Percentiles rank a stretch among this genome's conserved stretches.
Evolutionary conservation across 53 echinoderm and acorn worm species (phyloP).

Genomic region (Astropecten irregularis): DNA sequence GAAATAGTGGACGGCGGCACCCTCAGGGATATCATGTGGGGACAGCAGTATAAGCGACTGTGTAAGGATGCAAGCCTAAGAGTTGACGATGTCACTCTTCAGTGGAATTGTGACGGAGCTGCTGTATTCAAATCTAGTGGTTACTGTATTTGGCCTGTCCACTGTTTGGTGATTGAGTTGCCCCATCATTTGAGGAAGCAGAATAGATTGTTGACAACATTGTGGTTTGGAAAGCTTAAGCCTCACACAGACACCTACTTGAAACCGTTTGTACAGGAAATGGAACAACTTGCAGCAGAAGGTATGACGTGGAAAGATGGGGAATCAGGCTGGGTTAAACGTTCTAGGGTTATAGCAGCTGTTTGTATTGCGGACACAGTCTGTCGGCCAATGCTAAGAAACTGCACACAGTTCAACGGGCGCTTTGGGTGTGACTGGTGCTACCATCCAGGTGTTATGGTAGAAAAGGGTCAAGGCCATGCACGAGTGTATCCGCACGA

Average conservation of each 20-base stretch:
- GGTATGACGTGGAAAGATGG: not conserved
- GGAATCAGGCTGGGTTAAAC: not conserved
- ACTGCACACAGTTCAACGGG: slow-evolving; percentile 19
- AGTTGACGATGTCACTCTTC: not conserved
- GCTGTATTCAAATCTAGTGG: slow-evolving; percentile 22
- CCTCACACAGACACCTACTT: slow-evolving; percentile 3
- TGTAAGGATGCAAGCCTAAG: not conserved
- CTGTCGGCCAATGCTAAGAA: not conserved
- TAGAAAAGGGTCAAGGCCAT: not conserved
- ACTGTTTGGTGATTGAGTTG: slow-evolving; percentile 3
- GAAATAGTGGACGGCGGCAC: not conserved
- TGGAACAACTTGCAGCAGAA: not conserved
- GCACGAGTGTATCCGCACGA: slow-evolving; percentile 4
- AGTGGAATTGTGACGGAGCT: slow-evolving; percentile 21
- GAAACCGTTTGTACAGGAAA: slow-evolving; percentile 9
- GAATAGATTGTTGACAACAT: slow-evolving; percentile 11
- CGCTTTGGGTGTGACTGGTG: slow-evolving; percentile 24
- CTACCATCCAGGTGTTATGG: not conserved
- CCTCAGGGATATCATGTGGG: not conserved
- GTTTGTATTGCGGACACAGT: not conserved
- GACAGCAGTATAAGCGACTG: slow-evolving; percentile 1
- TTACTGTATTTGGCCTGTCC: slow-evolving; percentile 16
- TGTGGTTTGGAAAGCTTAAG: slow-evolving; percentile 3
- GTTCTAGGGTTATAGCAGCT: not conserved
- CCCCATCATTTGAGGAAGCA: not conserved